Evolutionary conservation across 2,888 invertebrate species (phyloP), one percentile per base, ranked within the genome.

Genomic region (Fragum whitleyi): DNA sequence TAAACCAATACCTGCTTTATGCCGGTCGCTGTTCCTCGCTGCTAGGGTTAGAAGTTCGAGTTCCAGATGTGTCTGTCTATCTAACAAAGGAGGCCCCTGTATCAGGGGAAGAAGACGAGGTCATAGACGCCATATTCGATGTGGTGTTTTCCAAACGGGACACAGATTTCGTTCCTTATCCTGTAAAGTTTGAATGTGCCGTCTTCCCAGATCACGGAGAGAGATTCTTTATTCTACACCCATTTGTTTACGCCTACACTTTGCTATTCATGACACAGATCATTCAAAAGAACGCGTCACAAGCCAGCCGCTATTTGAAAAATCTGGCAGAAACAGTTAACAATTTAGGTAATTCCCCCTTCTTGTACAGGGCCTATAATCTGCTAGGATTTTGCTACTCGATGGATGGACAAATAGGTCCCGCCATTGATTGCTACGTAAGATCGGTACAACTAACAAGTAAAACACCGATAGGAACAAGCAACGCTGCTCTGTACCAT

Each of bases 101-200:
- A 11, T 29, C 62, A 28, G 32, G 65, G 9, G 71, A 47, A 14
- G 53, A 53, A 32, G 55, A 65, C 16, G 65, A 51, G 57, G 6
- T 16, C 19, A 65, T 29, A 26, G 16, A 61, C 2, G 21, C 62
- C 16, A 68, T 47, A 14, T 73, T 51, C 67, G 77, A 78, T 29
- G 47, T 73, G 23, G 26, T 61, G 3, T 78, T 73, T 32, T 57
- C 73, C 16, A 28, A 51, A 14, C 19, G 67, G 23, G 77, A 78
- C 47, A 21, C 47, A 6, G 6, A 42, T 42, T 61, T 53, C 32
- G 73, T 78, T 5, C 73, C 77, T n/a, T 57, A 67, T n/a, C 67
- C 77, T 5, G 3, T 78, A 5, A 36, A 73, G 29, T 73, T 59
- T 59, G 77, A 72, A 47, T 78, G 77, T 47, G 77, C 77, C 0